Base-by-base conservation (phyloP, 2,113 vertebrate species). In the Brachionichthys hirsutus region DNA sequence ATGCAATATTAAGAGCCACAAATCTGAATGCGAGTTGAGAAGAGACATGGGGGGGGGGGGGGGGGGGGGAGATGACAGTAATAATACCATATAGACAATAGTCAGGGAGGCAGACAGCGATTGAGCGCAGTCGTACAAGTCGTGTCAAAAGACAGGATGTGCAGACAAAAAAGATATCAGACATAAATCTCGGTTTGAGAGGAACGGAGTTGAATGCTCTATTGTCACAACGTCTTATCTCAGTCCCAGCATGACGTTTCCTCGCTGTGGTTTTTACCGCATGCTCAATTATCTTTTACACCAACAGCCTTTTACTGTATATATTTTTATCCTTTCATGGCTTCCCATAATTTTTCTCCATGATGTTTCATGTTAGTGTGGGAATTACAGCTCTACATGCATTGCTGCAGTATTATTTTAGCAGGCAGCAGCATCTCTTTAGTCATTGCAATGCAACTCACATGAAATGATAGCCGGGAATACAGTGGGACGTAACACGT, bases 1-100 rank as follows among this genome's bases (percentile, higher is more conserved):
- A 89, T 88, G 85, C 86, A 88, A 85, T 86, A 88, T 88, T 89
- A 86, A 88, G 85, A 87, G 82, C 84, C 85, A 89, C 77, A 86
- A 84, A 87, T 83, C 78, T 82, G 81, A 82, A 75, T 81, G 81
- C 61, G 83, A 89, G 73, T 76, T 72, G 85, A 86, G 81, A 80
- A 77, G 73, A 74, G 84, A 83, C 56, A 60, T 62, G 50, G 66
- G 51, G 57, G 72, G 30, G 65, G 51, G 64, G 22, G 18, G 9
- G 53, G 16, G 44, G 59, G 50, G 64, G 36, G 61, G 60, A 73
- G 81, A 75, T 84, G 74, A 82, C 79, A 86, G 82, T 83, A 85
- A 87, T 84, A 83, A 84, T 77, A 81, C 70, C 84, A 79, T 73
- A 84, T 82, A 85, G 83, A 87, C 82, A 88, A 84, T 83, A 75